Evolutionary conservation across 92 coral and sea anemone species (phyloP).

Genomic region (Ricordea florida): DNA sequence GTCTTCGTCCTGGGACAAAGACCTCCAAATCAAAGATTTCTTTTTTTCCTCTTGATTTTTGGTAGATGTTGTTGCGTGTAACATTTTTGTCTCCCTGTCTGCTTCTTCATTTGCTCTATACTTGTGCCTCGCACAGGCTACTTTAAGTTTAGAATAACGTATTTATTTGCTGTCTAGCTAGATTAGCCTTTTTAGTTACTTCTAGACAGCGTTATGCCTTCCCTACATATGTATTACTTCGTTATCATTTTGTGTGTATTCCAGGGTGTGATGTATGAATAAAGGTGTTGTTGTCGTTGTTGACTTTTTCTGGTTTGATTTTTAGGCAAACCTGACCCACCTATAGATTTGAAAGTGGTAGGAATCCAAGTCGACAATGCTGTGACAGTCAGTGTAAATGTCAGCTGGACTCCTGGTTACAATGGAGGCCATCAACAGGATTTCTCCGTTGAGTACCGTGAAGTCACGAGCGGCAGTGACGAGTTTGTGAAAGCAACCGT

Average conservation of each 20-base stretch:
- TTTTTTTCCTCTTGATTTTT: no score
- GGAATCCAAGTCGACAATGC: constrained; percentile 32
- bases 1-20: no score
- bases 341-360: constrained; percentile 44
- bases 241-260: neutral
- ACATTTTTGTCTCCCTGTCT: no score
- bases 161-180: no score
- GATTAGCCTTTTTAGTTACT: neutral
- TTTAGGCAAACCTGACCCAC: constrained; percentile 72
- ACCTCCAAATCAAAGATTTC: no score
- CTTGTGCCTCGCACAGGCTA: no score
- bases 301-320: neutral
- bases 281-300: neutral
- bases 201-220: no score
- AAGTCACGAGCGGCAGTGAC: neutral
- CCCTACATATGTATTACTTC: neutral
- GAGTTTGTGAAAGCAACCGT: constrained; percentile 17
- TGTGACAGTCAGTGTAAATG: constrained; percentile 59
- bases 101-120: no score
- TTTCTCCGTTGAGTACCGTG: constrained; percentile 55
- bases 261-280: neutral
- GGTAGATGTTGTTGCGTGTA: no score
- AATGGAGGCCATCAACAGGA: constrained; percentile 68
- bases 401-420: constrained; percentile 85
- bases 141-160: no score